A percentile compares a stretch with the other conserved stretches of the same genome.
phyloP scores from a whole-genome alignment of 2,797 vertebrate genomes.

The Hypotaenidia philippensis region DNA sequence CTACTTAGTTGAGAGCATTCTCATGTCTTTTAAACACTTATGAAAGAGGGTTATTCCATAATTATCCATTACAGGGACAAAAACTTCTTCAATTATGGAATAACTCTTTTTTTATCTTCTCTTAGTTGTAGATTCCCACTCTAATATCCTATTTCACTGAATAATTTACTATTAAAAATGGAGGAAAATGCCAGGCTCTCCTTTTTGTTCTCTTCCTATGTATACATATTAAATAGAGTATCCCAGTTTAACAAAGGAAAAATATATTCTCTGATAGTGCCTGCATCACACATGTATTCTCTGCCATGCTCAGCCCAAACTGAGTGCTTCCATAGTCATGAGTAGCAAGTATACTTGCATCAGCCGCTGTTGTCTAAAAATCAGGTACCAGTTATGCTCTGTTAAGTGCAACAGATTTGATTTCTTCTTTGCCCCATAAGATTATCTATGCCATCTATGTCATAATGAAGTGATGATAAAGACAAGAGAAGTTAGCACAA shows the following conservation, averaged over 20 bases:
- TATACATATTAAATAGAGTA: neutral
- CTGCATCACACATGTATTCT: neutral
- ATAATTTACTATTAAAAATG: constrained; percentile 36
- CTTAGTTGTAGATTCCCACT: neutral
- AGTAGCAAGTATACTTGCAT: neutral
- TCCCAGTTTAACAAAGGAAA: neutral
- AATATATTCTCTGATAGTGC: neutral
- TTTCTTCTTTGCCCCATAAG: neutral
- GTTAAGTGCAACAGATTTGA: neutral
- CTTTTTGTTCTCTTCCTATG: neutral
- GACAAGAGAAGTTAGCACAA: neutral
- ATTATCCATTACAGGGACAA: constrained; percentile 13
- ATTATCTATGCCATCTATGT: neutral
- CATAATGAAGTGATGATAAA: neutral
- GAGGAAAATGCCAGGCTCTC: neutral
- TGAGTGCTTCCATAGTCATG: neutral
- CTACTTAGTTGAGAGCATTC: constrained; percentile 42
- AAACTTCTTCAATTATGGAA: constrained; percentile 33
- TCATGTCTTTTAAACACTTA: constrained; percentile 43
- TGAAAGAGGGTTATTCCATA: constrained; percentile 29
- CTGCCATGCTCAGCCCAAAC: neutral
- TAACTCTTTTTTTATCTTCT: neutral
- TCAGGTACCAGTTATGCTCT: neutral
- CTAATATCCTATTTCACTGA: neutral
- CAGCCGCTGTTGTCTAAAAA: neutral